phyloP scores from a whole-genome alignment of 2,113 vertebrate genomes.

The Proterorhinus semilunaris region DNA sequence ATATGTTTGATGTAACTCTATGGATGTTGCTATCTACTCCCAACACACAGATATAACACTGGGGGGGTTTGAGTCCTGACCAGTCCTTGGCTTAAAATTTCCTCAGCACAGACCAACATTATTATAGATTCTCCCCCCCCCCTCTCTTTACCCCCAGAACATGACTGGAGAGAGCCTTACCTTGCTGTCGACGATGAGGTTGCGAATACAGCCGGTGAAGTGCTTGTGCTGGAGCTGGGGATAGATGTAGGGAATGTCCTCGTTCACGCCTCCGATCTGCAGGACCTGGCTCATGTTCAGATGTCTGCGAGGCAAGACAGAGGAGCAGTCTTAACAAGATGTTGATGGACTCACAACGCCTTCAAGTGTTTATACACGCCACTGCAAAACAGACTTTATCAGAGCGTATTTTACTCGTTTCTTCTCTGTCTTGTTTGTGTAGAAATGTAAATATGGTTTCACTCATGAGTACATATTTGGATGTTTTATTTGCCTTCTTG shows the following conservation, averaged over 20 bases:
- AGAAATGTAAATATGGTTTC: too few relatives aligned
- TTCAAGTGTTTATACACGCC: not conserved
- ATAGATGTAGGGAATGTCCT: constrained; percentile 82
- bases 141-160: not conserved
- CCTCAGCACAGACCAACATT: constrained; percentile 4
- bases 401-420: too few relatives aligned
- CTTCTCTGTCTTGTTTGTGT: too few relatives aligned
- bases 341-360: not conserved
- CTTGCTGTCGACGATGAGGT: constrained; percentile 86
- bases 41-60: not conserved
- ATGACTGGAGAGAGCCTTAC: constrained; percentile 55
- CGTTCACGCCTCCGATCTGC: constrained; percentile 87
- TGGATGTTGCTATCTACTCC: too few relatives aligned
- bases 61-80: not conserved
- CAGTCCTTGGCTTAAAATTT: constrained; percentile 32
- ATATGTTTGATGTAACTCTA: too few relatives aligned
- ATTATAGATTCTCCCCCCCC: constrained; percentile 32
- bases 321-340: not conserved
- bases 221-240: constrained; percentile 84
- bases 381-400: too few relatives aligned
- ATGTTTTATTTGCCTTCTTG: too few relatives aligned
- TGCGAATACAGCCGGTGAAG: constrained; percentile 87
- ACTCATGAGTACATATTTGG: too few relatives aligned
- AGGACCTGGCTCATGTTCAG: constrained; percentile 83
- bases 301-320: constrained; percentile 64